Percentiles rank a stretch among this genome's conserved stretches.
Conservation (phyloP, 1,140 invertebrate genomes). For the Coptotermes formosanus region DNA sequence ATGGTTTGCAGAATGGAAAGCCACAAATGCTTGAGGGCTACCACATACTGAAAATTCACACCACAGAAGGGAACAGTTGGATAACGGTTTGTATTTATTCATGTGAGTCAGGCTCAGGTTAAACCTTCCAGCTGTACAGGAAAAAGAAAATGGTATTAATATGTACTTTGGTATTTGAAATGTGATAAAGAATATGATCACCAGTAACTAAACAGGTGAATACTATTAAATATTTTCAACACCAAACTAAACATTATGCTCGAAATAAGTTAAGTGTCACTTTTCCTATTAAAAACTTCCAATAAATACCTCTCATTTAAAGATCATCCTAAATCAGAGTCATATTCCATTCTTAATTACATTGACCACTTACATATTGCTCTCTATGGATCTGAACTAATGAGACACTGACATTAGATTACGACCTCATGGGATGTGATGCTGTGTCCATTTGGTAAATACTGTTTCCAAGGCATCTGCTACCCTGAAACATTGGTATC, state of each 20-base stretch:
- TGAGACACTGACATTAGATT: too few relatives aligned
- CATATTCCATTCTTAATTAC: not conserved
- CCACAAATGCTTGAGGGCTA: too few relatives aligned
- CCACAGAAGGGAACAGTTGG: too few relatives aligned
- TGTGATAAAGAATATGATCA: slow-evolving; percentile 17
- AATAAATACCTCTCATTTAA: not conserved
- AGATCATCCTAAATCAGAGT: not conserved
- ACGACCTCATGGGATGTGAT: too few relatives aligned
- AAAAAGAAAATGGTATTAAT: not conserved
- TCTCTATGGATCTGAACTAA: not conserved
- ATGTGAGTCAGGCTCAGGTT: not conserved
- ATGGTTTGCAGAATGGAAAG: too few relatives aligned
- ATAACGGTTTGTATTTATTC: not conserved
- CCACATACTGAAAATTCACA: too few relatives aligned
- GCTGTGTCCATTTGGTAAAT: too few relatives aligned
- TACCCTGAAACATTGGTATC: too few relatives aligned
- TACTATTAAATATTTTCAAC: not conserved
- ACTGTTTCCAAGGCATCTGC: too few relatives aligned
- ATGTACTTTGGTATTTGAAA: not conserved
- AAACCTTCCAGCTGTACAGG: not conserved
- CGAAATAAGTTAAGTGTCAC: not conserved
- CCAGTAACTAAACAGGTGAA: not conserved
- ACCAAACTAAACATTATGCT: not conserved
- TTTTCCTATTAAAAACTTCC: not conserved
- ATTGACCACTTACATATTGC: too few relatives aligned